Conservation (phyloP, 2,113 vertebrate species). For the Phocoena sinus region DNA sequence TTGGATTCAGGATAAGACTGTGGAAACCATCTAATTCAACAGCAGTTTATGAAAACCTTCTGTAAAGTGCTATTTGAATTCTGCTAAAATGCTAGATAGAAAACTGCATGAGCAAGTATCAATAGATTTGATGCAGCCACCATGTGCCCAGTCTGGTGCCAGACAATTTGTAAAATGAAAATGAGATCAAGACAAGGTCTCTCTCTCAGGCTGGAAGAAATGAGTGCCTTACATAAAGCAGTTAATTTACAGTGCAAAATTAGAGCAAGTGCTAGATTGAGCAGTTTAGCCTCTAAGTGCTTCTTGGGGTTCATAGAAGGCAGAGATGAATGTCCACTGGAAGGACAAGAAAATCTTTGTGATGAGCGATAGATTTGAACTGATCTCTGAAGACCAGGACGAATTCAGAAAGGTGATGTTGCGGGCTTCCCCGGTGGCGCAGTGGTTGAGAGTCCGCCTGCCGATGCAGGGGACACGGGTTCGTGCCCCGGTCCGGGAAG, state of each 20-base stretch:
- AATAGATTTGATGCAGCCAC: neutral
- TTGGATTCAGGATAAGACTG: neutral
- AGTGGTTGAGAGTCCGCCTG: too few relatives aligned
- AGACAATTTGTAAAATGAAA: neutral
- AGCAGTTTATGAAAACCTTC: neutral
- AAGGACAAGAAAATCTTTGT: neutral
- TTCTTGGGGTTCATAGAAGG: slow-evolving; percentile 10
- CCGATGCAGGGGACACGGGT: too few relatives aligned
- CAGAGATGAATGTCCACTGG: neutral
- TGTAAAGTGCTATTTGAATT: neutral
- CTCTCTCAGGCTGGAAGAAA: neutral
- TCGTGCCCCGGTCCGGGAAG: too few relatives aligned
- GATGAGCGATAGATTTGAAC: neutral
- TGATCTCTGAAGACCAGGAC: neutral
- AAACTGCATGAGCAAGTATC: neutral
- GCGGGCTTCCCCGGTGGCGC: too few relatives aligned
- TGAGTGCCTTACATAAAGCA: neutral
- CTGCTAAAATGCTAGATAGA: neutral
- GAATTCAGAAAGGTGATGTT: neutral
- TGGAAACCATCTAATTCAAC: neutral
- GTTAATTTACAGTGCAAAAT: neutral
- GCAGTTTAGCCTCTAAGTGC: neutral
- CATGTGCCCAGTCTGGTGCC: neutral
- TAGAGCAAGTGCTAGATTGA: neutral
- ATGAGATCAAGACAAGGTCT: neutral